phyloP scores from a whole-genome alignment of 1,140 invertebrate genomes.

The Pomacea maculata region DNA sequence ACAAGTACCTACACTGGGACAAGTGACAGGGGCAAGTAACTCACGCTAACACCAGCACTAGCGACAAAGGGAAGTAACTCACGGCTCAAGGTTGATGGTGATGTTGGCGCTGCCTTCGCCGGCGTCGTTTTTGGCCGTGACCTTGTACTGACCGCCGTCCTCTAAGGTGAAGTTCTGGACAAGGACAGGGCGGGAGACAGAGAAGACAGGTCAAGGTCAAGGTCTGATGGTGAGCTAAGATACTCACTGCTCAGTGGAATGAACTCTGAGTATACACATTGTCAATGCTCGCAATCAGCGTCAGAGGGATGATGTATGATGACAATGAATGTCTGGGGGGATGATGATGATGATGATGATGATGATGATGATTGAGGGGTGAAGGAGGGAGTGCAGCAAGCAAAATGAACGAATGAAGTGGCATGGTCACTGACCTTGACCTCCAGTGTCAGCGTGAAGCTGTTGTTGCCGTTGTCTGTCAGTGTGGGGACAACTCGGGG shows the following conservation, averaged over 20 bases:
- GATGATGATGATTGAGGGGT: not conserved
- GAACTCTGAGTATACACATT: not conserved
- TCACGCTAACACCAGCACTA: too few species aligned
- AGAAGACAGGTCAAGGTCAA: not conserved
- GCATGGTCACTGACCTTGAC: conserved; percentile 43
- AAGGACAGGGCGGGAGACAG: conserved; percentile 17
- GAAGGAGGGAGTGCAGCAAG: not conserved
- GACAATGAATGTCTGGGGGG: not conserved
- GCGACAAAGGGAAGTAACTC: conserved; percentile 8
- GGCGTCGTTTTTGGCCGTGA: conserved; percentile 96
- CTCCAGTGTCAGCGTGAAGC: conserved; percentile 48
- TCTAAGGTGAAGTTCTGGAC: conserved; percentile 79
- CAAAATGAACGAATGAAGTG: not conserved
- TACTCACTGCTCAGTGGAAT: not conserved
- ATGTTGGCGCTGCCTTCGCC: conserved; percentile 98
- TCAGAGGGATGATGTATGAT: not conserved
- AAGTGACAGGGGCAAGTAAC: too few species aligned
- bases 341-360: not conserved
- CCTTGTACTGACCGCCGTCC: conserved; percentile 96
- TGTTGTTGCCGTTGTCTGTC: conserved; percentile 38
- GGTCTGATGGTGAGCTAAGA: not conserved
- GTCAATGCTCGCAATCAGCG: not conserved
- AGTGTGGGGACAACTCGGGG: conserved; percentile 40
- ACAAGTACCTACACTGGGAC: too few species aligned
- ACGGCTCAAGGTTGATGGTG: conserved; percentile 80